Evolutionary conservation across 1,140 invertebrate species (phyloP), one percentile per base, ranked within the genome.

Genomic region (Agrypnia vestita): DNA sequence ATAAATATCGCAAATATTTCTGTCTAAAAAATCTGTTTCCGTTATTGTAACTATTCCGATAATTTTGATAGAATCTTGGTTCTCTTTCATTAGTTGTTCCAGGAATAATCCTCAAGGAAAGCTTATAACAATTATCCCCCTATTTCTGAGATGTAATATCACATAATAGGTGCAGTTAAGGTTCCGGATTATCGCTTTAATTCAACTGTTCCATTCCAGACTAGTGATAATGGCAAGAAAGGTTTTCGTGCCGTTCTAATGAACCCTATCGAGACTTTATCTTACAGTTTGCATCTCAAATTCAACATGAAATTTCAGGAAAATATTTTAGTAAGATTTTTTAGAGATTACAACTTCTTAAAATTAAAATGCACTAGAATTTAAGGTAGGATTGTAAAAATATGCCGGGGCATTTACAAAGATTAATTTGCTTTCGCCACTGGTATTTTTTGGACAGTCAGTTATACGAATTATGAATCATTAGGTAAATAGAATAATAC

Each of bases 91-190:
- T 80, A 80, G 67, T 74, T 55, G 74, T 44, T 44, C 62, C 74
- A 44, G 21, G 53, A 64, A 76, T 76, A 76, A 80, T 80, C 62
- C 73, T 59, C 43, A 59, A 56, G 53, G 43, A 59, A 56, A 76
- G 62, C 61, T 74, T 71, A 80, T 80, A 76, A 80, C 79, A 80
- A 80, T 80, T 80, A 80, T 71, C 79, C 74, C 62, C 15, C 59
- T 44, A 67, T 77, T 69, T 10, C 47, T 35, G 49, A 73, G 69
- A 51, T 73, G 53, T 73, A 73, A 73, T 73, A 73, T 74, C 59
- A 55, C 53, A 79, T 72, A 73, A 79, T 79, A 56, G 72, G 55
- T 74, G 72, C 72, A 74, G 72, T 74, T 74, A 55, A 69, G 46
- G 43, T 69, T 69, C 64, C 13, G 44, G 64, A 69, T 69, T 69